These are phyloP conservation scores for Stegastes partitus DNA, from an alignment of 2,113 vertebrate genomes.

Conservation along the genomic window DNA sequence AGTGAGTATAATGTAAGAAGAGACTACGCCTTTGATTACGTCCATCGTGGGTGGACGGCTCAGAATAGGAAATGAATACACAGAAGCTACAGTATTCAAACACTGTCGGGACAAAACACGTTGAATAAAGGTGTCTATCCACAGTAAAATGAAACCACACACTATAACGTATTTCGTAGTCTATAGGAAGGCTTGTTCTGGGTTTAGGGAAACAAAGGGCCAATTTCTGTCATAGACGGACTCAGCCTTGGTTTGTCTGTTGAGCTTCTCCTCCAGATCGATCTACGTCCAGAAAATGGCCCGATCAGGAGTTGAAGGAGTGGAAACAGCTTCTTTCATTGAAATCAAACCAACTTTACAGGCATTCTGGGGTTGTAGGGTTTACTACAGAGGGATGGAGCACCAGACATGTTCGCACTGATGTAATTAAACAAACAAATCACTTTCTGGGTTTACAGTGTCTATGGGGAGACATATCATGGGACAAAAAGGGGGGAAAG, in stretches of 20 bases:
- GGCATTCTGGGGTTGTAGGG: constrained; percentile 23
- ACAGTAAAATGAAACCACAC: constrained; percentile 19
- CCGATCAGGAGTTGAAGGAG: constrained; percentile 26
- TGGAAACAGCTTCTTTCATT: constrained; percentile 19
- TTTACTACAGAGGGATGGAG: constrained; percentile 17
- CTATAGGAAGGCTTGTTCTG: constrained; percentile 1
- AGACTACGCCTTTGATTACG: no score
- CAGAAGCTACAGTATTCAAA: neutral
- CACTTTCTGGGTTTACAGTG: constrained; percentile 15
- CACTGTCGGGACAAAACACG: neutral
- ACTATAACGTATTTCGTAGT: neutral
- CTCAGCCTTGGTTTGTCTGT: constrained; percentile 3
- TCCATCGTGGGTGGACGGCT: no score
- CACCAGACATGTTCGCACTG: constrained; percentile 38
- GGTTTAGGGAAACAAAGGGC: constrained; percentile 13
- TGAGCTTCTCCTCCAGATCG: constrained; percentile 27
- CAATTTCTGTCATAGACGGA: constrained; percentile 53
- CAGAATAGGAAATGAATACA: no score
- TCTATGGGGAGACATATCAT: constrained; percentile 35
- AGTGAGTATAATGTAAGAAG: no score
- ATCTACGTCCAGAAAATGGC: constrained; percentile 54
- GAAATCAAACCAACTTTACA: constrained; percentile 41
- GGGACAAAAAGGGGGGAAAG: constrained; percentile 43
- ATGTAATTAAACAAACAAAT: constrained; percentile 35
- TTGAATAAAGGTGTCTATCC: constrained; percentile 3